A percentile compares a stretch with the other conserved stretches of the same genome.
Evolutionary conservation across 2,888 invertebrate genomes (phyloP).

Genomic region (Eucera pruinosa): DNA sequence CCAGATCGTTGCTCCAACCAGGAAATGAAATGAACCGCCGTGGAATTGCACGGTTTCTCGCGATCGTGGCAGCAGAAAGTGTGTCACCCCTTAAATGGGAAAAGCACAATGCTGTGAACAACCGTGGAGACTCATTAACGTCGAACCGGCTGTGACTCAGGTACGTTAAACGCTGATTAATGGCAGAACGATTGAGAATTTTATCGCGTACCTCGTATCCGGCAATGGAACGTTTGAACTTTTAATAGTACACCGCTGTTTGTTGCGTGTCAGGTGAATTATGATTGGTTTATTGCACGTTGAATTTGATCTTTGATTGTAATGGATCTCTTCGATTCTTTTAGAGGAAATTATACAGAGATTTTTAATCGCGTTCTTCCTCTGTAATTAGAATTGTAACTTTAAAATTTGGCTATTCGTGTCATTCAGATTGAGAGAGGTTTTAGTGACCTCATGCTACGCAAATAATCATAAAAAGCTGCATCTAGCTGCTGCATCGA

Average conservation of each 20-base stretch:
- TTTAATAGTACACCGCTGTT: background rate
- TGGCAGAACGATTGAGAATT: constrained; percentile 20
- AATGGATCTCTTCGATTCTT: too few relatives aligned
- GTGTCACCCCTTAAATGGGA: constrained; percentile 71
- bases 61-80: constrained; percentile 74
- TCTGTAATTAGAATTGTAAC: too few relatives aligned
- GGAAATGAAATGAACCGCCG: constrained; percentile 78
- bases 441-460: too few relatives aligned
- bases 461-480: too few relatives aligned
- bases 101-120: constrained; percentile 64
- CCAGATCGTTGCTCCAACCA: constrained; percentile 81
- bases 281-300: too few relatives aligned
- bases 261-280: too few relatives aligned
- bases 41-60: constrained; percentile 81
- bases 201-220: background rate
- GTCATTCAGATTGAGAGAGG: too few relatives aligned
- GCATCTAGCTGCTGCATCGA: too few relatives aligned
- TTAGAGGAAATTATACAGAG: too few relatives aligned
- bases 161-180: constrained; percentile 28
- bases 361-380: too few relatives aligned
- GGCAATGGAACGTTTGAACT: background rate
- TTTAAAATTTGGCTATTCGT: too few relatives aligned
- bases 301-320: too few relatives aligned
- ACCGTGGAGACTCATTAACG: constrained; percentile 46
- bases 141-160: constrained; percentile 18